Percentiles rank a stretch among this genome's conserved stretches.
Evolutionary conservation across 2,888 invertebrate genomes (phyloP).

Genomic region (Lycaena phlaeas): DNA sequence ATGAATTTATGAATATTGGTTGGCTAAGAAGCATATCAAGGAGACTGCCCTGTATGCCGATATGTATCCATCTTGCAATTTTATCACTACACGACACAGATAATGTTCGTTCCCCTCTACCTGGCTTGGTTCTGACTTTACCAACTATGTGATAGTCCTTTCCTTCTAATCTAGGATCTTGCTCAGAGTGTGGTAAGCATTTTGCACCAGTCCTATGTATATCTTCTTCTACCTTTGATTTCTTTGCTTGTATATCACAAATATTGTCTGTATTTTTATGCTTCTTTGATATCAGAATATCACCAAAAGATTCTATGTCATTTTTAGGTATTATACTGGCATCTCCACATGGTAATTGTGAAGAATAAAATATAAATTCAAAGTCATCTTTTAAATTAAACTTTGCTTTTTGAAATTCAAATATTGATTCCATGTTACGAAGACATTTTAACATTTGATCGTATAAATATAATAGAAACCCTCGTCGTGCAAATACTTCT

Average conservation of each 20-base stretch:
- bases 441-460: slow-evolving; percentile 67
- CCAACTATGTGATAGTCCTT: slow-evolving; percentile 78
- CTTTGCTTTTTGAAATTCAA: slow-evolving; percentile 30
- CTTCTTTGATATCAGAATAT: slow-evolving; percentile 33
- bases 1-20: slow-evolving; percentile 79
- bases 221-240: slow-evolving; percentile 27
- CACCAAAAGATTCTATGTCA: slow-evolving; percentile 39
- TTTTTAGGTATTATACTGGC: slow-evolving; percentile 85
- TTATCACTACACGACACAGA: slow-evolving; percentile 97
- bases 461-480: slow-evolving; percentile 84
- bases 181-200: slow-evolving; percentile 68
- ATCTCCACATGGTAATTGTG: slow-evolving; percentile 94
- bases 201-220: slow-evolving; percentile 93
- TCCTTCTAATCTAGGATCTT: slow-evolving; percentile 75
- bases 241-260: slow-evolving; percentile 30
- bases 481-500: slow-evolving; percentile 88
- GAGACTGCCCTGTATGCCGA: slow-evolving; percentile 90
- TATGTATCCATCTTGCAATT: slow-evolving; percentile 88
- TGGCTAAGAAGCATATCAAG: slow-evolving; percentile 76
- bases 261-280: slow-evolving; percentile 27
- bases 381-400: slow-evolving; percentile 71
- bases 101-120: slow-evolving; percentile 88
- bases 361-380: slow-evolving; percentile 87
- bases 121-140: slow-evolving; percentile 89
- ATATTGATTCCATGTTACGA: slow-evolving; percentile 39